These are phyloP conservation scores for Samia ricini DNA, from an alignment of 1,140 invertebrate species.

Conservation along the genomic window DNA sequence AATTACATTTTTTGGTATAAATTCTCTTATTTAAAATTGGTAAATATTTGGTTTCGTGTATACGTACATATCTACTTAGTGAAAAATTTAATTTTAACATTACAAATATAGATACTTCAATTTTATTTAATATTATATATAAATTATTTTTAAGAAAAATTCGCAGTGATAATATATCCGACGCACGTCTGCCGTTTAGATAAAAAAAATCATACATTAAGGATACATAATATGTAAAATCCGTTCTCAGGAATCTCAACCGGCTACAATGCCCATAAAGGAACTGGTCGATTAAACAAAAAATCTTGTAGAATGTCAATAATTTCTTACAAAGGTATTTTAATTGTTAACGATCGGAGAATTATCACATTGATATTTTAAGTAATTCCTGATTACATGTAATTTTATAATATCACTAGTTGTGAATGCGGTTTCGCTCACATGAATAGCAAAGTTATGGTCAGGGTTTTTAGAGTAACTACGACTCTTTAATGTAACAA, in stretches of 20 bases:
- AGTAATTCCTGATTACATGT: not conserved
- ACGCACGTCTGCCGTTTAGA: not conserved
- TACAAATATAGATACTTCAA: too few relatives aligned
- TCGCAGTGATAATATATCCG: not conserved
- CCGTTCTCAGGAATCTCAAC: not conserved
- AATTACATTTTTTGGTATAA: too few relatives aligned
- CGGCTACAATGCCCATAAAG: not conserved
- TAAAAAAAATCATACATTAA: not conserved
- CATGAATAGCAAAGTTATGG: too few relatives aligned
- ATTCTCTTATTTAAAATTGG: too few relatives aligned
- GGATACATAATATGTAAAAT: not conserved
- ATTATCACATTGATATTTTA: not conserved
- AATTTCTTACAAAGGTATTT: not conserved
- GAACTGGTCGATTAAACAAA: not conserved
- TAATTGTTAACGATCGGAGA: not conserved
- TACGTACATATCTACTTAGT: too few relatives aligned
- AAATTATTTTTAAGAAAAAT: too few relatives aligned
- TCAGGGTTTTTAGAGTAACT: too few relatives aligned
- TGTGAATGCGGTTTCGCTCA: too few relatives aligned
- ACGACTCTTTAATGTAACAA: too few relatives aligned
- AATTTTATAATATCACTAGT: not conserved
- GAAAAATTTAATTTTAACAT: too few relatives aligned
- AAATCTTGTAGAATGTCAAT: not conserved
- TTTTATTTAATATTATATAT: too few relatives aligned
- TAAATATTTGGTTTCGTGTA: too few relatives aligned